Evolutionary conservation across 2,888 invertebrate genomes (phyloP).

Genomic region (Leptopilina syphax): DNA sequence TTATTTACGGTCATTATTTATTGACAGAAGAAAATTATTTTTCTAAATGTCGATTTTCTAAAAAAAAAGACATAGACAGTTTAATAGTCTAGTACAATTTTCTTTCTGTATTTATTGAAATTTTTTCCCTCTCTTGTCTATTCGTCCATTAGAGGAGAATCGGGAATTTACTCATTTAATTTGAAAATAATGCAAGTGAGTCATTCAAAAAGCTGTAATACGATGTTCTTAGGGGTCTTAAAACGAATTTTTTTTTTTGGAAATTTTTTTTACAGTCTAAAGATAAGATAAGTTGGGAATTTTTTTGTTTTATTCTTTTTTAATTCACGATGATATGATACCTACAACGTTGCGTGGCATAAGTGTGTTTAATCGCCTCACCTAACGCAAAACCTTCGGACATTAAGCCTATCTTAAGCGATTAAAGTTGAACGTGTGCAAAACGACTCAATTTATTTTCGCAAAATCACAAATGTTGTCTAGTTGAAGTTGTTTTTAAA

Average conservation of each 20-base stretch:
- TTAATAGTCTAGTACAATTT: too few species aligned
- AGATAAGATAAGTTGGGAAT: constrained; percentile 12
- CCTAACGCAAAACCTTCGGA: constrained; percentile 1
- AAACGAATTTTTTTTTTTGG: neutral
- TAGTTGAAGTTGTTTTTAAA: constrained; percentile 48
- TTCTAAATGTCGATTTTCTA: too few species aligned
- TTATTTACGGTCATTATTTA: too few species aligned
- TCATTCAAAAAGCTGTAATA: neutral
- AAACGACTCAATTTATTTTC: constrained; percentile 53
- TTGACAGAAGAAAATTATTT: too few species aligned
- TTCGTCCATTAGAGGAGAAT: neutral
- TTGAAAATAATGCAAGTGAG: neutral
- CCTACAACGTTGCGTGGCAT: constrained; percentile 3
- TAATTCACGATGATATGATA: neutral
- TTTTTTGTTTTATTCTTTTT: neutral
- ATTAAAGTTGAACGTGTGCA: constrained; percentile 9
- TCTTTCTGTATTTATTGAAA: too few species aligned
- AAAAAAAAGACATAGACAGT: too few species aligned
- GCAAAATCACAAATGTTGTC: constrained; percentile 45
- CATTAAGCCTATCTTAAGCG: constrained; percentile 35
- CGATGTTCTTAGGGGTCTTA: constrained; percentile 6
- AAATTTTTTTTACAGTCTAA: neutral
- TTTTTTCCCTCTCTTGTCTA: too few species aligned
- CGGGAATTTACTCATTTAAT: constrained; percentile 8
- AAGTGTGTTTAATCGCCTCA: constrained; percentile 24